A percentile compares a stretch with the other conserved stretches of the same genome.
phyloP scores from a whole-genome alignment of 2,113 vertebrate genomes.

The Struthio camelus region DNA sequence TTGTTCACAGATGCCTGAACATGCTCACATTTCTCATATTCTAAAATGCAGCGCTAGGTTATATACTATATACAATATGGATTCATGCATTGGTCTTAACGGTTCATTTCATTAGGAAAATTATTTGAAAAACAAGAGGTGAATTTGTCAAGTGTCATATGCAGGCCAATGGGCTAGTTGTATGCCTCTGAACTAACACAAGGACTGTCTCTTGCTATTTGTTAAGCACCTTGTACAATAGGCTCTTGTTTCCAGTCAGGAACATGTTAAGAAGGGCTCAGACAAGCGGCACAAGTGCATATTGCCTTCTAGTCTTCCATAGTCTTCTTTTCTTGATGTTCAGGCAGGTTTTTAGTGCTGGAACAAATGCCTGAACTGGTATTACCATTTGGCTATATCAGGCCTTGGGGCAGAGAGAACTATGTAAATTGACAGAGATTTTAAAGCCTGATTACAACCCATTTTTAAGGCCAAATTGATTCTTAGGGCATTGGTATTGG shows the following conservation, averaged over 20 bases:
- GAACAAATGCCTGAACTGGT: neutral
- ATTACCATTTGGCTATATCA: neutral
- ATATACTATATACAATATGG: neutral
- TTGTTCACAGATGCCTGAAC: conserved; percentile 25
- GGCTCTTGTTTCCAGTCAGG: neutral
- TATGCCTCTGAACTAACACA: neutral
- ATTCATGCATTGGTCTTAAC: neutral
- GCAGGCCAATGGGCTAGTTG: neutral
- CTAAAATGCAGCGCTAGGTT: neutral
- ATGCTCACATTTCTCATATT: neutral
- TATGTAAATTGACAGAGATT: neutral
- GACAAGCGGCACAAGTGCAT: neutral
- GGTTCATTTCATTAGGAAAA: conserved; percentile 3
- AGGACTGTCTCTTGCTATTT: neutral
- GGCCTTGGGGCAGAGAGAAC: neutral
- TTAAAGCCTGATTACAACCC: neutral
- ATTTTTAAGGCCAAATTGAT: neutral
- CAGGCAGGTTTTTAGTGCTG: neutral
- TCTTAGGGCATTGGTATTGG: neutral
- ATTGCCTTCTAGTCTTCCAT: neutral
- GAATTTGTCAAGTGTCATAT: neutral
- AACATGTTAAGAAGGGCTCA: neutral
- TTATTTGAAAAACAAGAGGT: neutral
- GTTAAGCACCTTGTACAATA: neutral
- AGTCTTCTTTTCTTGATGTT: neutral